Evolutionary conservation across 2,888 invertebrate genomes (phyloP).

Genomic region (Rhorus exstirpatorius): DNA sequence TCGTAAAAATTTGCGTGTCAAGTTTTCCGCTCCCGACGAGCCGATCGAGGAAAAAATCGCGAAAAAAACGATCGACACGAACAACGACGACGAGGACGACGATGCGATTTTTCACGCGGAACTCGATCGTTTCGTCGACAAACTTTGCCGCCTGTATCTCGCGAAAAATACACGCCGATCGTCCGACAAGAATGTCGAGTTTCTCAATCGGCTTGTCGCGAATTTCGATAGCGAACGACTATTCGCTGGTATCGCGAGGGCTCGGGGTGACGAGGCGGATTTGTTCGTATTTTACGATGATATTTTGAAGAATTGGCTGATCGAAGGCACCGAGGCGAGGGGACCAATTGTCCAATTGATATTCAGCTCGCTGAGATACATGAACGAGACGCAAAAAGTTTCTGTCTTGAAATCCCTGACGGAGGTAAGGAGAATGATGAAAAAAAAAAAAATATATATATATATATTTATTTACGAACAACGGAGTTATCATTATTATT

Average conservation of each 20-base stretch:
- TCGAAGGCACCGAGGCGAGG: conserved; percentile 86
- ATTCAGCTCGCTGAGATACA: conserved; percentile 88
- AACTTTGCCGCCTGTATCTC: conserved; percentile 87
- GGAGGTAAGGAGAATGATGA: conserved; percentile 86
- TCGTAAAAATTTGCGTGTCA: conserved; percentile 87
- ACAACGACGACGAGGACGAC: conserved; percentile 71
- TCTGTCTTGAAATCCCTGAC: conserved; percentile 87
- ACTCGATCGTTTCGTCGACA: conserved; percentile 86
- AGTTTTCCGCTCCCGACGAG: conserved; percentile 85
- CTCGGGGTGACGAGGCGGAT: conserved; percentile 77
- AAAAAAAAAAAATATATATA: conserved; percentile 19
- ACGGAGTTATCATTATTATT: too few species aligned
- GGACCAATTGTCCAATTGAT: conserved; percentile 88
- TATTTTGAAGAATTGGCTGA: conserved; percentile 87
- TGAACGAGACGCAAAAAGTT: conserved; percentile 87
- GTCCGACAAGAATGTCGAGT: conserved; percentile 85
- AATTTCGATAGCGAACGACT: conserved; percentile 88
- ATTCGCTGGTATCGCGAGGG: conserved; percentile 86
- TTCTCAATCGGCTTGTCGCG: conserved; percentile 87
- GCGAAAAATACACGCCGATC: conserved; percentile 86
- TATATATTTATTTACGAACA: too few species aligned
- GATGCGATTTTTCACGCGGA: conserved; percentile 85
- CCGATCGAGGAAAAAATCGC: conserved; percentile 65
- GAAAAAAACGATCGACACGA: conserved; percentile 44
- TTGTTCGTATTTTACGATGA: conserved; percentile 85